A percentile compares a stretch with the other conserved stretches of the same genome.
Evolutionary conservation across 2,113 vertebrate genomes (phyloP).

Genomic region (Chloroceryle aenea): DNA sequence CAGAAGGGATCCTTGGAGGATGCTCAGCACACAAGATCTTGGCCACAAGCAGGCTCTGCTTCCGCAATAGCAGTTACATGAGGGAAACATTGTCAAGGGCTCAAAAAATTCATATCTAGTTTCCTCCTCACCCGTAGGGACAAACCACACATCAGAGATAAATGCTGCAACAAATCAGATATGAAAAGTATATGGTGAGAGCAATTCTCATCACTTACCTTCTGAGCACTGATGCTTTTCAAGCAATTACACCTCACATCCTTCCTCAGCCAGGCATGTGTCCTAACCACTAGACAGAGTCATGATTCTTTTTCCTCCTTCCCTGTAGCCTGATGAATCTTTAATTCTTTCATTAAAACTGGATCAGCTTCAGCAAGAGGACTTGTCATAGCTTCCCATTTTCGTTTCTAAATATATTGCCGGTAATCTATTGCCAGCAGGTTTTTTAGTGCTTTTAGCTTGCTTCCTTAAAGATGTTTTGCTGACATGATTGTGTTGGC

Average conservation of each 20-base stretch:
- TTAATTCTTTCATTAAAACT: slow-evolving; percentile 65
- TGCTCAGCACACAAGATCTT: background rate
- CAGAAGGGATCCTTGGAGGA: background rate
- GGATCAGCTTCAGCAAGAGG: slow-evolving; percentile 10
- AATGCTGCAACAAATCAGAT: background rate
- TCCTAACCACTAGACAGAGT: background rate
- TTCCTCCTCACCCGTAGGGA: background rate
- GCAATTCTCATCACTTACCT: background rate
- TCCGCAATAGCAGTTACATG: background rate
- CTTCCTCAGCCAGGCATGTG: background rate
- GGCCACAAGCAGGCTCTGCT: background rate
- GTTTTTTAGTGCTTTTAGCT: background rate
- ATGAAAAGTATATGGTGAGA: background rate
- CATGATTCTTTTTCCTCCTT: background rate
- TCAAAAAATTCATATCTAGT: background rate
- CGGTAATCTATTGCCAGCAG: background rate
- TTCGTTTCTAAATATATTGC: slow-evolving; percentile 22
- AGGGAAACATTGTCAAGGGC: background rate
- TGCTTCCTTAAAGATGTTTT: background rate
- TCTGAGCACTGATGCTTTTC: background rate
- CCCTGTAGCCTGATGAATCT: slow-evolving; percentile 43
- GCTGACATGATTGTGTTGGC: background rate
- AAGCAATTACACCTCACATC: background rate
- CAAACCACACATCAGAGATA: background rate
- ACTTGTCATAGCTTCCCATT: background rate